Percentiles rank a stretch among this genome's conserved stretches.
phyloP scores from a whole-genome alignment of 23 tunicate species.

The Botrylloides violaceus region DNA sequence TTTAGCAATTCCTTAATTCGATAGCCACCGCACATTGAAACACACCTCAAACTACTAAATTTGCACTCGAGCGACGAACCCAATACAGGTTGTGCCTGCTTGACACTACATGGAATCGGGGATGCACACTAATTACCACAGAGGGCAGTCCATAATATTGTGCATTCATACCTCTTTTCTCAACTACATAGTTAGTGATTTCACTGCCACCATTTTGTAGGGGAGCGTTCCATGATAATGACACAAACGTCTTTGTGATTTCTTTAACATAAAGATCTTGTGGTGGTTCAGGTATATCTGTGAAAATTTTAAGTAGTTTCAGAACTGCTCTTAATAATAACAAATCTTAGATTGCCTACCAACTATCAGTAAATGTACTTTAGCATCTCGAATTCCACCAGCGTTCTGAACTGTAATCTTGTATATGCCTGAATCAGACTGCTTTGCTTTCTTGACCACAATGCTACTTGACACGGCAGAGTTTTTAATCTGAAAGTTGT shows the following conservation, averaged over 20 bases:
- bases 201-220: slow-evolving; percentile 78
- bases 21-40: too few relatives aligned
- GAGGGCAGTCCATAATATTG: too few relatives aligned
- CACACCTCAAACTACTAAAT: not conserved
- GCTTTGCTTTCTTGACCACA: slow-evolving; percentile 47
- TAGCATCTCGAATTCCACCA: slow-evolving; percentile 72
- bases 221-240: slow-evolving; percentile 69
- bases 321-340: not conserved
- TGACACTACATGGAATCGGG: too few relatives aligned
- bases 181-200: slow-evolving; percentile 77
- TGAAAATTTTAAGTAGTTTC: not conserved
- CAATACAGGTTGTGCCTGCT: too few relatives aligned
- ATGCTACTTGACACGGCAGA: slow-evolving; percentile 30
- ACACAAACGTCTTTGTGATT: slow-evolving; percentile 60
- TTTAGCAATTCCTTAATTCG: too few relatives aligned
- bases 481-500: slow-evolving; percentile 39
- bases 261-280: slow-evolving; percentile 58
- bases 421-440: slow-evolving; percentile 62
- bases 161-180: slow-evolving; percentile 50
- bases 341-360: slow-evolving; percentile 22
- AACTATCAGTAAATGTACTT: slow-evolving; percentile 45
- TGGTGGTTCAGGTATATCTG: slow-evolving; percentile 73
- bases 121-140: too few relatives aligned
- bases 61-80: not conserved
- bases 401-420: slow-evolving; percentile 79